Evolutionary conservation across 2,888 invertebrate species (phyloP).

Genomic region (Sphecodes monilicornis): DNA sequence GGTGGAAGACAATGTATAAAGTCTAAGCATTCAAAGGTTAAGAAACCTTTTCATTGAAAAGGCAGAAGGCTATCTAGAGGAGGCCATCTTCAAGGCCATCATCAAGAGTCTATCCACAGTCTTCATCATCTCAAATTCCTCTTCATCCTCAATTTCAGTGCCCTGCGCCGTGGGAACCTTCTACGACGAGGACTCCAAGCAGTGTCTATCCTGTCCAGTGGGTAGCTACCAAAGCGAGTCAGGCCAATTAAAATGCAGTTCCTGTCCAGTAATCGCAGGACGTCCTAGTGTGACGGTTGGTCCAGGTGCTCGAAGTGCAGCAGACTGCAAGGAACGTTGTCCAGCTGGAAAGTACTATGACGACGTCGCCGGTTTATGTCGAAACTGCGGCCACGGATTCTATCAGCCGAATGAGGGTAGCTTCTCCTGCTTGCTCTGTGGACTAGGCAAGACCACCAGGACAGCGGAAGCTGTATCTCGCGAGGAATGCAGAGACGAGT

Average conservation of each 20-base stretch:
- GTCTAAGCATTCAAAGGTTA: too few species aligned
- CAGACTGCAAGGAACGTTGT: slow-evolving; percentile 96
- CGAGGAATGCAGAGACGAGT: slow-evolving; percentile 96
- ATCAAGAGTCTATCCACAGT: too few species aligned
- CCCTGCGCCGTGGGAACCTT: slow-evolving; percentile 96
- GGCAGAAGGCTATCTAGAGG: too few species aligned
- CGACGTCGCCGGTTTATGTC: slow-evolving; percentile 93
- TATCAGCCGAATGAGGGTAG: slow-evolving; percentile 96
- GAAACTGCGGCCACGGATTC: slow-evolving; percentile 97
- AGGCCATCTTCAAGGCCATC: too few species aligned
- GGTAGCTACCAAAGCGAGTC: slow-evolving; percentile 98
- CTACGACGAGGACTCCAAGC: slow-evolving; percentile 91
- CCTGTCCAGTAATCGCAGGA: slow-evolving; percentile 96
- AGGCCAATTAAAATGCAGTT: slow-evolving; percentile 94
- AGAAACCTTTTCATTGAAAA: too few species aligned
- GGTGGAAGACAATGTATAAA: too few species aligned
- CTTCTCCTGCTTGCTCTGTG: slow-evolving; percentile 94
- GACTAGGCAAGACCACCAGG: slow-evolving; percentile 95
- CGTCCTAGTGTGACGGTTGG: slow-evolving; percentile 95
- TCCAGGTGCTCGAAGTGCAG: slow-evolving; percentile 94
- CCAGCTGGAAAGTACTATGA: slow-evolving; percentile 97
- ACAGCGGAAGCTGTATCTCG: slow-evolving; percentile 95
- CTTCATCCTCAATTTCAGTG: slow-evolving; percentile 85
- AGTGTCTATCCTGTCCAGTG: slow-evolving; percentile 93
- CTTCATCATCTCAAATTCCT: neutral